Evolutionary conservation across 2,113 vertebrate species (phyloP).

Genomic region (Vidua macroura): DNA sequence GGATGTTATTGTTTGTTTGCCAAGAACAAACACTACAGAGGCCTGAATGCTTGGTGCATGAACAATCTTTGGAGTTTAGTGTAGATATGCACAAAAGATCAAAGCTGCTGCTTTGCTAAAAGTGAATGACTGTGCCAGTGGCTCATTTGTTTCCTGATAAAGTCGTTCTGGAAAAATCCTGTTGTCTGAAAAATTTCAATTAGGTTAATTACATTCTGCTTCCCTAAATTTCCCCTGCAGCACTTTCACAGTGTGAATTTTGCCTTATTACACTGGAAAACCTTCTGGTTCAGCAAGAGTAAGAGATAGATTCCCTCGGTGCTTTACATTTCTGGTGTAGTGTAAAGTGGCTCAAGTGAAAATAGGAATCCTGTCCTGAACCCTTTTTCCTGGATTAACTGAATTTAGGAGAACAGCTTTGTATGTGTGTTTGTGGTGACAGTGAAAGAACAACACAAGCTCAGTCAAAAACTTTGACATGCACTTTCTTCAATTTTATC

Average conservation of each 20-base stretch:
- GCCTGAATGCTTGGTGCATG: background rate
- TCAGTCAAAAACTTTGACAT: background rate
- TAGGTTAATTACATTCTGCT: slow-evolving; percentile 36
- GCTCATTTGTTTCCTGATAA: slow-evolving; percentile 26
- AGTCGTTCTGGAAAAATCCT: slow-evolving; percentile 17
- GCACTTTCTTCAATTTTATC: background rate
- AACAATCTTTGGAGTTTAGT: background rate
- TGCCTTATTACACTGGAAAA: background rate
- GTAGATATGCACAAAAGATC: background rate
- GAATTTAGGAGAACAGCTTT: background rate
- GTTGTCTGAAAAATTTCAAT: slow-evolving; percentile 15
- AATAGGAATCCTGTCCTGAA: background rate
- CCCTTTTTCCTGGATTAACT: background rate
- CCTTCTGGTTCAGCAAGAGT: background rate
- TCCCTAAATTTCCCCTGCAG: background rate
- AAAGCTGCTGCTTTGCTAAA: background rate
- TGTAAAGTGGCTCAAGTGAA: background rate
- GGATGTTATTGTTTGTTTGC: background rate
- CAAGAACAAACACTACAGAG: background rate
- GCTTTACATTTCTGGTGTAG: background rate
- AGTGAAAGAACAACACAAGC: background rate
- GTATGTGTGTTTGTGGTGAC: background rate
- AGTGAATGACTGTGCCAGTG: background rate
- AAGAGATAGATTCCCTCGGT: background rate
- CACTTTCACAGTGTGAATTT: background rate